A percentile compares a stretch with the other conserved stretches of the same genome.
phyloP scores from a whole-genome alignment of 2,113 vertebrate species.

The Chroicocephalus ridibundus region DNA sequence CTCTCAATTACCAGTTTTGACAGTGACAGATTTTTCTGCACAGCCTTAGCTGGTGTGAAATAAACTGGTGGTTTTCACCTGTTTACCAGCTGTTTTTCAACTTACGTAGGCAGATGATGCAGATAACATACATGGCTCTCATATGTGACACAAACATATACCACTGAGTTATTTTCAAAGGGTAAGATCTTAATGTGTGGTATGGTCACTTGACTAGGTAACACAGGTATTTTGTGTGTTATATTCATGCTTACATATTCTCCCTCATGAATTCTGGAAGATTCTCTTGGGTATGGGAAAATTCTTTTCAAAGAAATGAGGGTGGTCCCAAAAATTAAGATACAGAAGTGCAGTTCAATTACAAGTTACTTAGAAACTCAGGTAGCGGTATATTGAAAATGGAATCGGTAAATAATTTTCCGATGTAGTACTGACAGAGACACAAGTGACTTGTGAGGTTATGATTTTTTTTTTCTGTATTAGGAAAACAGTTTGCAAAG shows the following conservation, averaged over 20 bases:
- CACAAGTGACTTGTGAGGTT: not conserved
- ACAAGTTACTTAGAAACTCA: not conserved
- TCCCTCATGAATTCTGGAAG: not conserved
- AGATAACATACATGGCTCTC: not conserved
- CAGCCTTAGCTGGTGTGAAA: not conserved
- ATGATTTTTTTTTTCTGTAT: not conserved
- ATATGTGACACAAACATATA: not conserved
- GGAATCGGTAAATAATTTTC: not conserved
- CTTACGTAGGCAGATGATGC: not conserved
- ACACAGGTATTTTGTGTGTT: not conserved
- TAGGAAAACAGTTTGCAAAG: not conserved
- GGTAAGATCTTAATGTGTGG: not conserved
- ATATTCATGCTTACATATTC: not conserved
- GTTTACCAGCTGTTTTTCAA: not conserved
- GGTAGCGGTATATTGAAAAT: not conserved
- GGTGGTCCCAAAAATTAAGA: not conserved
- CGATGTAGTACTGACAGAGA: not conserved
- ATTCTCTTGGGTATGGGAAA: not conserved
- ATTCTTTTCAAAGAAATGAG: not conserved
- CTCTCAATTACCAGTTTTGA: accelerated
- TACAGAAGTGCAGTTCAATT: not conserved
- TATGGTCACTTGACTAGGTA: not conserved
- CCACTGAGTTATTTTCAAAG: not conserved
- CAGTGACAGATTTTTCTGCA: not conserved
- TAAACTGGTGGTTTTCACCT: not conserved